A percentile compares a stretch with the other conserved stretches of the same genome.
Evolutionary conservation across 2,888 invertebrate species (phyloP).

Genomic region (Ommatoiulus sabulosus): DNA sequence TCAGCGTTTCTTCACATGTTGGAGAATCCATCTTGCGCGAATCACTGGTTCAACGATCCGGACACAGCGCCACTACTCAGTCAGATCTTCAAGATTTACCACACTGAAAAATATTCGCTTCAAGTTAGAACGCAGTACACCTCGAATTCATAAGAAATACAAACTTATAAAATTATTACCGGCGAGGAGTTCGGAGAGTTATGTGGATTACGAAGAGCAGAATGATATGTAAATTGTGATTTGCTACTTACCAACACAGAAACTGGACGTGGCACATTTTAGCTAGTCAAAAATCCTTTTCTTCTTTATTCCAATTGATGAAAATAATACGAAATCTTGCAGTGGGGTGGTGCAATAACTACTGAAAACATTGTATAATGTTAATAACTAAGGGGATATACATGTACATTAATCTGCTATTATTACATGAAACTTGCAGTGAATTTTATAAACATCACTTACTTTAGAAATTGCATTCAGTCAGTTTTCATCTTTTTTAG

Average conservation of each 20-base stretch:
- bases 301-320: neutral
- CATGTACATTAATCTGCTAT: neutral
- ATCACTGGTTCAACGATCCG: slow-evolving; percentile 77
- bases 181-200: neutral
- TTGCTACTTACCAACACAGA: neutral
- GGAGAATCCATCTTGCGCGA: slow-evolving; percentile 75
- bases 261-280: slow-evolving; percentile 17
- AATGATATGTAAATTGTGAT: neutral
- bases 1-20: slow-evolving; percentile 77
- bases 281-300: neutral
- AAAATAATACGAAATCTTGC: neutral
- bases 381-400: neutral
- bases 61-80: slow-evolving; percentile 76
- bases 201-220: neutral
- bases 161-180: neutral
- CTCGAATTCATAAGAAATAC: neutral
- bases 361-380: neutral
- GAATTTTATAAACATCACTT: neutral
- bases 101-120: slow-evolving; percentile 74
- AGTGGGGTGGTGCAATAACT: slow-evolving; percentile 18
- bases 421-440: neutral
- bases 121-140: slow-evolving; percentile 59
- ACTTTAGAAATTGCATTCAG: neutral
- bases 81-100: slow-evolving; percentile 76
- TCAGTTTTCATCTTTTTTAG: neutral